Conservation (phyloP, 2,113 vertebrate genomes). For the Trematocara marginatum region DNA sequence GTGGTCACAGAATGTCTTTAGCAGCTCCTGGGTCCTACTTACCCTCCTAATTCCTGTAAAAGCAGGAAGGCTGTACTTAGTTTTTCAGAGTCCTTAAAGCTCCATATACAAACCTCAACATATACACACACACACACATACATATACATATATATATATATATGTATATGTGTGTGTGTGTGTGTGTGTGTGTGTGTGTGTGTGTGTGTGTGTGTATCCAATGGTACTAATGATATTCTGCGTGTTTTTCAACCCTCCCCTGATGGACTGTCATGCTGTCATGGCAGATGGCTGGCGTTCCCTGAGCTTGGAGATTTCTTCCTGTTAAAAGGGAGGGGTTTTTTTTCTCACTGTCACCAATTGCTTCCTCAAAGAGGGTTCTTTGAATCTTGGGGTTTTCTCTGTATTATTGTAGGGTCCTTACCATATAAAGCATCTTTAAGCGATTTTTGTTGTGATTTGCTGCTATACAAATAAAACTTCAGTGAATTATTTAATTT, state of each 20-base stretch:
- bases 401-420: not conserved
- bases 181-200: no score
- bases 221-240: not conserved
- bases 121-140: no score
- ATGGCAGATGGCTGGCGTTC: not conserved
- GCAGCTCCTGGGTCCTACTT: not conserved
- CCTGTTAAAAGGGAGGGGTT: fast-evolving
- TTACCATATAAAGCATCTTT: not conserved
- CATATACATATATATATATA: no score
- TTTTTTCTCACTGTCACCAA: not conserved
- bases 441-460: not conserved
- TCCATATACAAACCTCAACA: not conserved
- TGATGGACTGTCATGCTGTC: not conserved
- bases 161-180: no score
- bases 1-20: not conserved
- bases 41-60: not conserved
- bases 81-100: not conserved
- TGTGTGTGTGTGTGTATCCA: not conserved
- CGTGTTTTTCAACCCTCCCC: not conserved
- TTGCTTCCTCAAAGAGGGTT: not conserved
- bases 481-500: not conserved
- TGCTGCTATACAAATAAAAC: not conserved
- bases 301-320: not conserved
- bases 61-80: not conserved
- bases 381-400: not conserved